These are phyloP conservation scores for Neodontobutis hainanensis DNA, from an alignment of 2,113 vertebrate species.

Conservation along the genomic window DNA sequence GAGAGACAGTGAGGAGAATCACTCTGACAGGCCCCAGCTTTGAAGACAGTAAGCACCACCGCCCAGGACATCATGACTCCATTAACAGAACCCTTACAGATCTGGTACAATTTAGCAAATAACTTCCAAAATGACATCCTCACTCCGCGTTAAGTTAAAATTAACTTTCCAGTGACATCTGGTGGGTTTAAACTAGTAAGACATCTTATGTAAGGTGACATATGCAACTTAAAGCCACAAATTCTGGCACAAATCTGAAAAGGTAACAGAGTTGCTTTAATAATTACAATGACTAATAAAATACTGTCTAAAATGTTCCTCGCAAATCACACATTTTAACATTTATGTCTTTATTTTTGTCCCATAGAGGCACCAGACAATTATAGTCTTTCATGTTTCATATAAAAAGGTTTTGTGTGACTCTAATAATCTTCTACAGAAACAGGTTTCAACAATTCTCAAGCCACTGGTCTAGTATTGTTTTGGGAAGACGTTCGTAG, in stretches of 20 bases:
- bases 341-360: background rate
- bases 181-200: slow-evolving; percentile 36
- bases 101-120: background rate
- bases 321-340: background rate
- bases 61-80: slow-evolving; percentile 40
- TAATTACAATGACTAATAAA: too few species aligned
- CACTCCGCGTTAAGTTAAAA: background rate
- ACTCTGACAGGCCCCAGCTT: slow-evolving; percentile 33
- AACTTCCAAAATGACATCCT: background rate
- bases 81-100: slow-evolving; percentile 23
- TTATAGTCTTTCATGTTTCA: too few species aligned
- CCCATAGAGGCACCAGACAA: background rate
- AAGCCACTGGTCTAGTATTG: background rate
- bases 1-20: slow-evolving; percentile 15
- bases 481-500: background rate
- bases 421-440: too few species aligned
- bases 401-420: background rate
- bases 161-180: slow-evolving; percentile 55
- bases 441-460: too few species aligned
- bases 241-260: too few species aligned
- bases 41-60: slow-evolving; percentile 22
- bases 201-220: too few species aligned
- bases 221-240: background rate
- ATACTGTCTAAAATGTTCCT: too few species aligned
- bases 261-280: too few species aligned